phyloP scores from a whole-genome alignment of 2,797 vertebrate species.

The Dermochelys coriacea region DNA sequence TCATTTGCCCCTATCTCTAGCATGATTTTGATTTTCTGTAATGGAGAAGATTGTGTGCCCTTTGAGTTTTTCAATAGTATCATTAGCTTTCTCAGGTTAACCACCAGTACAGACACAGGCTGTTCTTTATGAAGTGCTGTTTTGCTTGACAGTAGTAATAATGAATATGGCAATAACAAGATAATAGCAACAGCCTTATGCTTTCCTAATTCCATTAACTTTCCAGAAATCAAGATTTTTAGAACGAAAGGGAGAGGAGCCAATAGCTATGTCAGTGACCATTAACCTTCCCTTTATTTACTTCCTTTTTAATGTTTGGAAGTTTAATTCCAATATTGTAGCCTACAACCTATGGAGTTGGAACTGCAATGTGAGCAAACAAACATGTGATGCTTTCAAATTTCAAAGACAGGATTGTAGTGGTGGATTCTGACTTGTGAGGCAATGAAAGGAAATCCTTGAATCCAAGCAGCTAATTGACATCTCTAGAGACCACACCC shows the following conservation, averaged over 20 bases:
- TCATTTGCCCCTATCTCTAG: neutral
- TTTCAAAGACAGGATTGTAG: neutral
- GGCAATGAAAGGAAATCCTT: neutral
- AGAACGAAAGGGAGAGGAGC: constrained; percentile 12
- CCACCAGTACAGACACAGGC: neutral
- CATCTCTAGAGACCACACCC: neutral
- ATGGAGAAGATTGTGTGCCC: neutral
- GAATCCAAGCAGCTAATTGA: neutral
- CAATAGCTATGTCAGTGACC: neutral
- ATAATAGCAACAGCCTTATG: neutral
- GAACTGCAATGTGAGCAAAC: neutral
- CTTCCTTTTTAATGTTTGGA: neutral
- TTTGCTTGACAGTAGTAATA: constrained; percentile 15
- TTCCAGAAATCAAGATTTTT: constrained; percentile 9
- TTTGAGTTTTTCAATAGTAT: neutral
- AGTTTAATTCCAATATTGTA: constrained; percentile 18
- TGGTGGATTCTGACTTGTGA: neutral
- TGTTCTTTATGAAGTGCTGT: constrained; percentile 1
- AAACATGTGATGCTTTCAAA: neutral
- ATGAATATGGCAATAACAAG: neutral
- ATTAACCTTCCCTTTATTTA: constrained; percentile 53
- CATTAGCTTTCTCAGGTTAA: neutral
- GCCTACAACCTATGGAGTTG: neutral
- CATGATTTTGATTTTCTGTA: neutral
- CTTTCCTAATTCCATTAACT: neutral